Percentiles rank a stretch among this genome's conserved stretches.
phyloP scores from a whole-genome alignment of 1,140 invertebrate species.

The Carposina sasakii region DNA sequence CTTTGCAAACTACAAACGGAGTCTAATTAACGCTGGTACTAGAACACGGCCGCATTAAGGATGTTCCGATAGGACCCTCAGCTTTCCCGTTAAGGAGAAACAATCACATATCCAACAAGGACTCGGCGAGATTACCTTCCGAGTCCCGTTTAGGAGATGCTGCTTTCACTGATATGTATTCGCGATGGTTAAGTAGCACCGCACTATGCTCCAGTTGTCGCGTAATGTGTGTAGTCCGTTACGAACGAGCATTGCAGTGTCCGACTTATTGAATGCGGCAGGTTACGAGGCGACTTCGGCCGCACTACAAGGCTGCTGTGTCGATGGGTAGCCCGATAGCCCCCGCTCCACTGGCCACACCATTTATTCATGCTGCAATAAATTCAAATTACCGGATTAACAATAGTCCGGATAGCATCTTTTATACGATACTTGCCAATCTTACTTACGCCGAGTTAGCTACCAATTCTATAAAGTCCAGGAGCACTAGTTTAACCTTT shows the following conservation, averaged over 20 bases:
- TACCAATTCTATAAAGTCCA: too few species aligned
- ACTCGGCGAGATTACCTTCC: conserved; percentile 42
- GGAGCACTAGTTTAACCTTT: too few species aligned
- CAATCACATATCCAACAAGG: conserved; percentile 51
- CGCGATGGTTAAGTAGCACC: too few species aligned
- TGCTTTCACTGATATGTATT: too few species aligned
- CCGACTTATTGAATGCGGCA: too few species aligned
- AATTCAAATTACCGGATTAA: conserved; percentile 71
- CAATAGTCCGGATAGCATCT: conserved; percentile 65
- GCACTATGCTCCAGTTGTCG: too few species aligned
- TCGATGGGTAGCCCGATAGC: conserved; percentile 56
- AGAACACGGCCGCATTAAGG: conserved; percentile 30
- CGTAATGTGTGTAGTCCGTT: too few species aligned
- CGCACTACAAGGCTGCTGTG: conserved; percentile 34
- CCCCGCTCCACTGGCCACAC: conserved; percentile 35
- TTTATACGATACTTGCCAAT: conserved; percentile 32
- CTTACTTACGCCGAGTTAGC: too few species aligned
- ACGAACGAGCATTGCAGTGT: too few species aligned
- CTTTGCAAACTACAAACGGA: conserved; percentile 27
- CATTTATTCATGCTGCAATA: conserved; percentile 69
- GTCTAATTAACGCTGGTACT: conserved; percentile 40
- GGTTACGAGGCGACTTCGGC: conserved; percentile 18
- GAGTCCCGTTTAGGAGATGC: conserved; percentile 10
- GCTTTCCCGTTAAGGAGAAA: conserved; percentile 52
- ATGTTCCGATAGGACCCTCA: conserved; percentile 53